Base-by-base conservation (phyloP, 1,140 invertebrate genomes). In the Pseudomyrmex sp. region DNA sequence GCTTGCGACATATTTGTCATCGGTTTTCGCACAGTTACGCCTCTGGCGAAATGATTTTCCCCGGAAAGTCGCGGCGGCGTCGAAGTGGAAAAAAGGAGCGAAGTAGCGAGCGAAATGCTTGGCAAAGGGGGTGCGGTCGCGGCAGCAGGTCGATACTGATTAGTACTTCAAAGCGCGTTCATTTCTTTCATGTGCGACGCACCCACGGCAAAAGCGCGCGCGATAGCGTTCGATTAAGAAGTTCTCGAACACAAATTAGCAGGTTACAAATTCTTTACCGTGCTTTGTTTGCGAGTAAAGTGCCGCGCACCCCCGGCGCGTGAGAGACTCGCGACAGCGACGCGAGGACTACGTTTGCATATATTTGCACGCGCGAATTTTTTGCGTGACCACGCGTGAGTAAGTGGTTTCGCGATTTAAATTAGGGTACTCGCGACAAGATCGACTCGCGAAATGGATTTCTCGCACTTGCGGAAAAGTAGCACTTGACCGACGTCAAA, bases 141-240 rank as follows among this genome's bases (percentile, higher is more conserved):
- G 87, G 85, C 84, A 84, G 84, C 76, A 90, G 89, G 89, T 92
- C 92, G 91, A 93, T 93, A 93, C 91, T 93, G 91, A 94, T 93
- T 93, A 94, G 91, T 93, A 93, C 92, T 93, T 94, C 90, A 93
- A 93, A 93, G 92, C 75, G 74, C 62, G 56, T 79, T 85, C 87
- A 76, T 76, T 35, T 35, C 86, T 75, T 86, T 87, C 80, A 74
- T 87, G 74, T 84, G 82, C 66, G 84, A 35, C 35, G 35, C 35
- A 35, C 35, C 35, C 85, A 83, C 84, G 85, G 90, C 83, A 84
- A 59, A 91, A 88, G 82, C 74, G 75, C 83, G 85, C 77, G 88
- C 63, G 82, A 89, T 4, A 20, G 70, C 83, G 87, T 90, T 92
- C 89, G 89, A 92, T 87, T 80, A 87, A 90, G 90, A 91, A 93